phyloP scores from a whole-genome alignment of 2,113 vertebrate genomes.

The Limnothrissa miodon region DNA sequence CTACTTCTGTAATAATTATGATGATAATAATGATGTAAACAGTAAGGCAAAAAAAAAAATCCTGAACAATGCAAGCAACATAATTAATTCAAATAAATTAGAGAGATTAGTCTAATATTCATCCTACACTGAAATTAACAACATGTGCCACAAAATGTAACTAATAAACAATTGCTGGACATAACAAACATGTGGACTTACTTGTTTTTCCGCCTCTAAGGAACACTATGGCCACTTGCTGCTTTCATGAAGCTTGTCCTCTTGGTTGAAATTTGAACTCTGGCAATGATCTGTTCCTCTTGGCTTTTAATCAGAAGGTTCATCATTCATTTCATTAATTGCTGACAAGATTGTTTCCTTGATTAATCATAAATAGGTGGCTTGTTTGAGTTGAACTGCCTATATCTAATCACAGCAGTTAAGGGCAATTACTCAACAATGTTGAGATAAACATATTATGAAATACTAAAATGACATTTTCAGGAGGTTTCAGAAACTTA shows the following conservation, averaged over 20 bases:
- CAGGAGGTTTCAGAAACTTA: background rate
- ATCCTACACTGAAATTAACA: background rate
- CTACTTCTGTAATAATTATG: too few relatives aligned
- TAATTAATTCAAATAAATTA: too few relatives aligned
- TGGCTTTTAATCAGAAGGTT: background rate
- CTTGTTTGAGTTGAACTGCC: background rate
- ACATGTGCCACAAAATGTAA: background rate
- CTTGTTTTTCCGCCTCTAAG: background rate
- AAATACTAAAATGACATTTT: background rate
- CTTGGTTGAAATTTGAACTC: constrained; percentile 15
- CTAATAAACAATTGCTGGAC: background rate
- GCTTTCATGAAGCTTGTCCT: background rate
- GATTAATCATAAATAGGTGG: constrained; percentile 3
- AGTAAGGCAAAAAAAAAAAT: too few relatives aligned
- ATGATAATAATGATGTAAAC: too few relatives aligned
- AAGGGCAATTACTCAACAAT: background rate
- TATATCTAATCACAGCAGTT: background rate
- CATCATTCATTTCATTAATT: constrained; percentile 26
- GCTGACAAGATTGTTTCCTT: constrained; percentile 21
- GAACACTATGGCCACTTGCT: background rate
- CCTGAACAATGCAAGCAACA: too few relatives aligned
- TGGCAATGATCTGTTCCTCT: background rate
- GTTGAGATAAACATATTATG: background rate
- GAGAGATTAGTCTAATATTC: too few relatives aligned
- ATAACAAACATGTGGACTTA: background rate